Evolutionary conservation across 1,140 invertebrate species (phyloP).

Genomic region (Cydia strobilella): DNA sequence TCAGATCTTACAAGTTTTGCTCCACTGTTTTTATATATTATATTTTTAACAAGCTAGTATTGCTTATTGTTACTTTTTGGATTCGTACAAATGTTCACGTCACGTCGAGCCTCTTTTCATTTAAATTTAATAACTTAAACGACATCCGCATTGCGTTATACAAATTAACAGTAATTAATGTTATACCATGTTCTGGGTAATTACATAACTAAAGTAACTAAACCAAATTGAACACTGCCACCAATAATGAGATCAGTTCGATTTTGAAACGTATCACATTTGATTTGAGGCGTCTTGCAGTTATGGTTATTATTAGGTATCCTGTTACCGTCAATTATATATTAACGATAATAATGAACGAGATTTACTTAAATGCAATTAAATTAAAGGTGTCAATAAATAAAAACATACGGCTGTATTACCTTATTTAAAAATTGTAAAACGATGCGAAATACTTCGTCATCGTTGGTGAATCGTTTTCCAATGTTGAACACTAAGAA

Average conservation of each 20-base stretch:
- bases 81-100: background rate
- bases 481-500: too few relatives aligned
- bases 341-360: background rate
- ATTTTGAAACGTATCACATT: background rate
- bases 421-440: too few relatives aligned
- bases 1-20: too few relatives aligned
- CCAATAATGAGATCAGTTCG: background rate
- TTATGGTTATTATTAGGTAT: background rate
- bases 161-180: background rate
- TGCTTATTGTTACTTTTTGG: too few relatives aligned
- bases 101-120: background rate
- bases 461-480: too few relatives aligned
- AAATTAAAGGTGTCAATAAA: too few relatives aligned
- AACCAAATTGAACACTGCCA: background rate
- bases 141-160: background rate
- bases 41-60: too few relatives aligned
- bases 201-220: background rate
- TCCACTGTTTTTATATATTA: too few relatives aligned
- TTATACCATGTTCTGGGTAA: background rate
- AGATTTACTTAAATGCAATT: too few relatives aligned
- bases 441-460: too few relatives aligned
- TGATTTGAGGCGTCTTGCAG: background rate
- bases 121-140: background rate
- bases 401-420: too few relatives aligned
- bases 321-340: background rate